A percentile compares a stretch with the other conserved stretches of the same genome.
Conservation (phyloP, 2,797 vertebrate genomes). For the Coluber constrictor region DNA sequence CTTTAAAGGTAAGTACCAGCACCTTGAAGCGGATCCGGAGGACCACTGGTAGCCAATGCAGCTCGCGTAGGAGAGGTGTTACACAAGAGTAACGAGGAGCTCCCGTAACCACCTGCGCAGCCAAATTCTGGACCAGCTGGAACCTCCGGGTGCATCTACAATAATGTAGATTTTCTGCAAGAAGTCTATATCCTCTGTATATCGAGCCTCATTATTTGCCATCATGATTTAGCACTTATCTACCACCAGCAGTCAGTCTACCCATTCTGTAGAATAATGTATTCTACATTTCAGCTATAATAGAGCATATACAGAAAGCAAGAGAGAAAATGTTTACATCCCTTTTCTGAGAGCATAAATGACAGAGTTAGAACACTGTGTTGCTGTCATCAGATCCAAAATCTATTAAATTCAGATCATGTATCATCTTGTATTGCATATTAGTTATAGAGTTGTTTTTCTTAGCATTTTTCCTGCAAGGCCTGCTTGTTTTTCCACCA, state of each 20-base stretch:
- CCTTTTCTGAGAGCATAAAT: background rate
- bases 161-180: background rate
- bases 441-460: background rate
- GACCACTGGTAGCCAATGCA: no score
- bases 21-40: no score
- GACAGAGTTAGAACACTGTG: background rate
- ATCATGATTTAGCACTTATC: background rate
- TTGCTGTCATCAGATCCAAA: background rate
- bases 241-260: background rate
- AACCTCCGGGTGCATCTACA: no score
- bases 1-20: no score
- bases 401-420: background rate
- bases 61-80: no score
- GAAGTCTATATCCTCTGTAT: background rate
- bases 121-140: no score
- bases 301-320: background rate
- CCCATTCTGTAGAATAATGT: background rate
- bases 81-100: no score
- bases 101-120: no score
- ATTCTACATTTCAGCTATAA: background rate
- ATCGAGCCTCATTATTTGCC: background rate
- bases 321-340: background rate
- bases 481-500: background rate
- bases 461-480: background rate
- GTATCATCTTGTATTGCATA: background rate